These are phyloP conservation scores for Cnemophilus loriae DNA, from an alignment of 2,113 vertebrate genomes.

Conservation along the genomic window DNA sequence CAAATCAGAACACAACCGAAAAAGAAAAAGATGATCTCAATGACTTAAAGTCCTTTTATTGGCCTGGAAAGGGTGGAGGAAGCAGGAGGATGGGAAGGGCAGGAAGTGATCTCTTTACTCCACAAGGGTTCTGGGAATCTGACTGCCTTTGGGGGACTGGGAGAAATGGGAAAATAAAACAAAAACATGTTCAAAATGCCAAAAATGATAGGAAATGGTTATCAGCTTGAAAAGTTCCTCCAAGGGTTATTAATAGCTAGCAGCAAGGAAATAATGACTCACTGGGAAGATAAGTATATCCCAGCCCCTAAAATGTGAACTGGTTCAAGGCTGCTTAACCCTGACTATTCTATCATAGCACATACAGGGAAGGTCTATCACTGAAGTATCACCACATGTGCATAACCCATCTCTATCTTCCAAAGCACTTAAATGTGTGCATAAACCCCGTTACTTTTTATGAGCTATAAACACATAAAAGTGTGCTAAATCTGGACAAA, in stretches of 20 bases:
- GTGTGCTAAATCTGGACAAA: not conserved
- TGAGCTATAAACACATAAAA: not conserved
- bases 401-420: not conserved
- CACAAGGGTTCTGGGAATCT: conserved; percentile 20
- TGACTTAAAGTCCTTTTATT: conserved; percentile 10
- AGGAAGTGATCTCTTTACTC: conserved; percentile 42
- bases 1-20: not conserved
- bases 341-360: not conserved
- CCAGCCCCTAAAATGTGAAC: not conserved
- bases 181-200: conserved; percentile 38
- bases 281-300: conserved; percentile 33
- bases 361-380: not conserved
- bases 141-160: conserved; percentile 13
- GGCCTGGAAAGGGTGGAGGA: conserved; percentile 39
- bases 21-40: not conserved
- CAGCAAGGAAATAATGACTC: conserved; percentile 48
- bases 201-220: conserved; percentile 63
- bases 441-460: not conserved
- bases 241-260: conserved; percentile 50
- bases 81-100: conserved; percentile 24
- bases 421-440: not conserved
- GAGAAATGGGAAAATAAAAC: conserved; percentile 65
- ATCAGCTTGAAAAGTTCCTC: conserved; percentile 66
- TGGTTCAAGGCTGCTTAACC: conserved; percentile 33
- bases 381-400: not conserved